Base-by-base conservation (phyloP, 2,113 vertebrate genomes). In the Myotis davidii region DNA sequence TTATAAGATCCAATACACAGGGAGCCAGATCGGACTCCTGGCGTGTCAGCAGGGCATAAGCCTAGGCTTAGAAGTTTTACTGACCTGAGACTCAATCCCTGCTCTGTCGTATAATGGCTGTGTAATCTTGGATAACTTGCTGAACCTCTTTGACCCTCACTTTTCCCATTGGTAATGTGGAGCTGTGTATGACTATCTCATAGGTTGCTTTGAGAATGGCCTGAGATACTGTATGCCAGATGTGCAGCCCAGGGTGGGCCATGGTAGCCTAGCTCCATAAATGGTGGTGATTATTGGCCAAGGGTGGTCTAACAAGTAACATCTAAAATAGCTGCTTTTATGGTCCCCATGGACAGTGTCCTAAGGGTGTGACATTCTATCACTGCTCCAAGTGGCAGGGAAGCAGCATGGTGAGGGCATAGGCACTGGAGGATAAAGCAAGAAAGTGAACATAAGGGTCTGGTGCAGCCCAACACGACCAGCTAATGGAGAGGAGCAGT, bases 381-480 rank as follows among this genome's bases (percentile, higher is more conserved):
- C 10, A 10, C 2, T 48, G 29, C 21, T 37, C 11, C 37, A 4
- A 52, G 25, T n/a, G 25, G n/a, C n/a, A 61, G 6, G 39, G 6
- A 81, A 27, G 39, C 20, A 42, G 20, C 10, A 1, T 3, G 20
- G 42, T 25, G 69, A 90, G 45, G 34, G 34, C 32, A 13, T 54
- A 13, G 69, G 6, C 6, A 9, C 27, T 3, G 0, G 42, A 39
- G 23, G 45, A 27, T 1, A 17, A 54, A 37, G 20, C 11, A 27
- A 37, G 50, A 69, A 9, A 39, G 0, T 0, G 32, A 16, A 34
- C 29, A 7, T 10, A 11, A n/a, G 20, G 17, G n/a, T 16, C 39
- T 37, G 59, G 37, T 32, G 3, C 27, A 0, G 0, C 9, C 23
- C 37, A 27, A 27, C 0, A 1, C 12, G 32, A 9, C 7, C 52